Evolutionary conservation across 2,888 invertebrate species (phyloP).

Genomic region (Odontomyia ornata): DNA sequence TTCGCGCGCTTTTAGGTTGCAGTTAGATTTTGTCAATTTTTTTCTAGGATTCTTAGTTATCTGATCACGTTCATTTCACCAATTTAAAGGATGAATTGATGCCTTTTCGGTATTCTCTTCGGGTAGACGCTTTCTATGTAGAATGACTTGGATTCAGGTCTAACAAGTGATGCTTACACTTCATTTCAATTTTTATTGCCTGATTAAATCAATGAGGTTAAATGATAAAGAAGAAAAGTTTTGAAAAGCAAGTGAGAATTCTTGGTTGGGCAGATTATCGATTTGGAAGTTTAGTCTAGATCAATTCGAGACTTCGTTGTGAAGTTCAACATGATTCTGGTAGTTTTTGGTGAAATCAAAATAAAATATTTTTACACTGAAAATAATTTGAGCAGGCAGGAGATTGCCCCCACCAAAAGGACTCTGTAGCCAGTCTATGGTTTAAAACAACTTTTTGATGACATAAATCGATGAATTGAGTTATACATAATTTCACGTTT

Average conservation of each 20-base stretch:
- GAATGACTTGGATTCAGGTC: background rate
- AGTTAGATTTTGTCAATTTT: background rate
- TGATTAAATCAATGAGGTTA: slow-evolving; percentile 20
- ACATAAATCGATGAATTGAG: too few species aligned
- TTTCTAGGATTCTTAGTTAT: slow-evolving; percentile 4
- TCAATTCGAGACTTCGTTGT: background rate
- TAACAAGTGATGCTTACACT: slow-evolving; percentile 21
- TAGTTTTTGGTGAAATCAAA: too few species aligned
- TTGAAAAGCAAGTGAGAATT: too few species aligned
- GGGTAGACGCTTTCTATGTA: background rate
- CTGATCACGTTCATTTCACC: slow-evolving; percentile 30
- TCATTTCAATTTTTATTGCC: slow-evolving; percentile 30
- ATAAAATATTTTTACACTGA: too few species aligned
- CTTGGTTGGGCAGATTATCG: too few species aligned
- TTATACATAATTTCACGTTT: too few species aligned
- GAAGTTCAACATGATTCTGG: too few species aligned
- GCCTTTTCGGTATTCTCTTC: background rate
- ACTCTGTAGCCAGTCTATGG: too few species aligned
- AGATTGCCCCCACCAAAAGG: too few species aligned
- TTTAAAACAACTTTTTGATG: too few species aligned
- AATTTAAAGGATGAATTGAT: slow-evolving; percentile 29
- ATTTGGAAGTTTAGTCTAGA: background rate
- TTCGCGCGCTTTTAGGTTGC: background rate
- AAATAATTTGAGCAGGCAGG: too few species aligned
- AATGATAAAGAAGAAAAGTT: background rate